phyloP scores from a whole-genome alignment of 2,797 vertebrate genomes.

The Adelosebastes latens region DNA sequence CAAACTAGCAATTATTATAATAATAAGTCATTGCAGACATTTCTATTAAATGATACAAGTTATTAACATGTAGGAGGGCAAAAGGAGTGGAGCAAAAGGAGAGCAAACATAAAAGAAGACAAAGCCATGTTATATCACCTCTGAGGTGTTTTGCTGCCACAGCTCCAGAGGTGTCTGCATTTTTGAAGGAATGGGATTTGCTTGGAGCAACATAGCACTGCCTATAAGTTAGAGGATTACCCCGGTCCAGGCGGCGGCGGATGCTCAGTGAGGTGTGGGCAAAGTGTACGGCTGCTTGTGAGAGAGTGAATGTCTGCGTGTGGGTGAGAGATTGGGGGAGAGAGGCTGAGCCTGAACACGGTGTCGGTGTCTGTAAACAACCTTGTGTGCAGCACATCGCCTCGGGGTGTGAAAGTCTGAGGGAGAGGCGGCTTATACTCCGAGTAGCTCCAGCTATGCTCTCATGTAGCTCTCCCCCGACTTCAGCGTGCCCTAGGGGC shows the following conservation, averaged over 20 bases:
- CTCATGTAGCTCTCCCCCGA: constrained; percentile 56
- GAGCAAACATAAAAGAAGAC: constrained; percentile 13
- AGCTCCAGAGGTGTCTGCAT: constrained; percentile 62
- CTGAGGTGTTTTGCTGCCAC: constrained; percentile 54
- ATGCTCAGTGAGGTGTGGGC: constrained; percentile 60
- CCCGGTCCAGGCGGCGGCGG: constrained; percentile 40
- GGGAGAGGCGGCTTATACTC: constrained; percentile 50
- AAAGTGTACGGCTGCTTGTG: constrained; percentile 48
- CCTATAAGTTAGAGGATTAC: constrained; percentile 75
- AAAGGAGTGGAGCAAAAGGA: background rate
- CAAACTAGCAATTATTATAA: background rate
- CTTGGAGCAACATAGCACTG: constrained; percentile 51
- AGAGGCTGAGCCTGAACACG: constrained; percentile 53
- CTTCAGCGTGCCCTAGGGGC: constrained; percentile 55
- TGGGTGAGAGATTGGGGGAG: constrained; percentile 52
- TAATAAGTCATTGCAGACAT: background rate
- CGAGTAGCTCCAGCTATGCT: constrained; percentile 45
- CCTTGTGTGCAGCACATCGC: constrained; percentile 69
- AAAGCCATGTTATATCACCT: constrained; percentile 32
- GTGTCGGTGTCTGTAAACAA: constrained; percentile 74
- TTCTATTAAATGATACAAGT: background rate
- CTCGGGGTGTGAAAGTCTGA: constrained; percentile 70
- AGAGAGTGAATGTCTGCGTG: constrained; percentile 55
- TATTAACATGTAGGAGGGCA: background rate
- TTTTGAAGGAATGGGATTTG: constrained; percentile 64